Conservation (phyloP, 2,888 invertebrate genomes). For the Tolmerus cingulatus region DNA sequence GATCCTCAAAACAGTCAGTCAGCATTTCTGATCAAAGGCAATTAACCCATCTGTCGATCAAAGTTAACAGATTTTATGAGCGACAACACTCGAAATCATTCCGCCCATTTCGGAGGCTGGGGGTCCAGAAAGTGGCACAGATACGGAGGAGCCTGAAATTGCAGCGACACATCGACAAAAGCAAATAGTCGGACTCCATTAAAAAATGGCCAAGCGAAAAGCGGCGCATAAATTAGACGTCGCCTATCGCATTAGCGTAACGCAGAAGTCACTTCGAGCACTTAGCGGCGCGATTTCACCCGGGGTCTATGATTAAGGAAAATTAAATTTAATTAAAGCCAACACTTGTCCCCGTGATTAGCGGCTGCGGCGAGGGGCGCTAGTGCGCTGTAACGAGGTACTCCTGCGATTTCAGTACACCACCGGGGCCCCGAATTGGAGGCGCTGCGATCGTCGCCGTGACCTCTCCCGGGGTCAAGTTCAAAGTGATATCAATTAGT, state of each 20-base stretch:
- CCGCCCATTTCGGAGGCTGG: neutral
- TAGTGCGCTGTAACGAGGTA: neutral
- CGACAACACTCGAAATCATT: neutral
- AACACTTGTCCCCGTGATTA: constrained; percentile 23
- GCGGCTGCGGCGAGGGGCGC: neutral
- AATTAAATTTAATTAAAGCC: constrained; percentile 11
- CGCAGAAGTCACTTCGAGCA: constrained; percentile 11
- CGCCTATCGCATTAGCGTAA: neutral
- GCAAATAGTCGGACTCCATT: neutral
- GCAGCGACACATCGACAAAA: neutral
- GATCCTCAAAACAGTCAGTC: neutral
- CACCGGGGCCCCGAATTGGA: neutral
- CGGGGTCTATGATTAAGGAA: constrained; percentile 8
- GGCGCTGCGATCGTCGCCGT: neutral
- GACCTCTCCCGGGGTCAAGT: constrained; percentile 29
- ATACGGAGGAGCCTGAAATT: neutral
- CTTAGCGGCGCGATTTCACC: neutral
- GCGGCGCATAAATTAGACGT: neutral
- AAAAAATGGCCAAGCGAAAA: neutral
- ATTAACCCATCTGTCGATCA: neutral
- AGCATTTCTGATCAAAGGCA: neutral
- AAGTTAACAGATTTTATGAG: neutral
- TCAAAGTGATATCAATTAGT: constrained; percentile 20
- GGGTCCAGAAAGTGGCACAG: neutral
- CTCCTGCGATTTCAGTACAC: neutral